phyloP scores from a whole-genome alignment of 2,113 vertebrate genomes.

The Pheucticus melanocephalus region DNA sequence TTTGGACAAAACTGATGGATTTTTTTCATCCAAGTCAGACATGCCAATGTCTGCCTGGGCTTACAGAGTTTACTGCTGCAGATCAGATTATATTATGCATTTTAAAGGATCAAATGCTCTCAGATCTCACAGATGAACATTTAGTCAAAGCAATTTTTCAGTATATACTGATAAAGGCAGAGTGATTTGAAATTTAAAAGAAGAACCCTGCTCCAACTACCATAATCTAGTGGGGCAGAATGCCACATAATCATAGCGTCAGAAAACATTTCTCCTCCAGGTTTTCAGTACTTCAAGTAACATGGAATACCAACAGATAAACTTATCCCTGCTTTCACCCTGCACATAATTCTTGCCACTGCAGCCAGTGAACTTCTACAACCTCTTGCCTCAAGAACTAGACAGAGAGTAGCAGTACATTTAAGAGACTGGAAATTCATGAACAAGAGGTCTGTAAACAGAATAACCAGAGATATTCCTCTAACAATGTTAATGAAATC shows the following conservation, averaged over 20 bases:
- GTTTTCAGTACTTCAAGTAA: background rate
- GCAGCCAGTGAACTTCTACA: background rate
- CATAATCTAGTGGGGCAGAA: background rate
- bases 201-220: background rate
- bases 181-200: background rate
- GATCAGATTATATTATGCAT: background rate
- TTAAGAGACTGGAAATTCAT: background rate
- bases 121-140: background rate
- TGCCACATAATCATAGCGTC: background rate
- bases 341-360: background rate
- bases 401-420: fast-evolving
- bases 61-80: background rate
- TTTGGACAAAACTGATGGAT: background rate
- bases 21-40: background rate
- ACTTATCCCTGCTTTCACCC: background rate
- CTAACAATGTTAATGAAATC: background rate
- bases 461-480: background rate
- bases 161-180: background rate
- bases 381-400: background rate
- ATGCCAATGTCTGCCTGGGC: background rate
- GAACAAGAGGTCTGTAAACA: background rate
- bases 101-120: background rate
- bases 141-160: background rate
- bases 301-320: background rate
- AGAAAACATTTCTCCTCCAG: background rate